These are phyloP conservation scores for Parauchenoglanis punctatus DNA, from an alignment of 2,797 vertebrate genomes.

Conservation along the genomic window DNA sequence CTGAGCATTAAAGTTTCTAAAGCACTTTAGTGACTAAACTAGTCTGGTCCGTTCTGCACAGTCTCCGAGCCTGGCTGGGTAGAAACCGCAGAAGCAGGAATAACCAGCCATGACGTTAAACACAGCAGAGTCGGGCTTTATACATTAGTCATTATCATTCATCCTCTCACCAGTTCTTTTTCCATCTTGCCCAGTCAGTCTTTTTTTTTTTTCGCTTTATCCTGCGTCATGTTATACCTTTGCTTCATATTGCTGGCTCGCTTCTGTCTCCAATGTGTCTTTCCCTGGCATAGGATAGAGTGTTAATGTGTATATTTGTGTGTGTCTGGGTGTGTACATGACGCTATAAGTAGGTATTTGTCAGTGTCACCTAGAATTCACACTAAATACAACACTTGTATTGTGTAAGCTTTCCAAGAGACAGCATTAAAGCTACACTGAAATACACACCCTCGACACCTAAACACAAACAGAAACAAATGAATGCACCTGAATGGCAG, in stretches of 20 bases:
- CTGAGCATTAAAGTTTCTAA: background rate
- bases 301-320: background rate
- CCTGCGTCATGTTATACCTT: background rate
- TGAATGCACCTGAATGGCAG: background rate
- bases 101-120: constrained; percentile 9
- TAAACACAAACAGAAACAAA: constrained; percentile 2
- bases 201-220: background rate
- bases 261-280: background rate
- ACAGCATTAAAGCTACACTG: background rate
- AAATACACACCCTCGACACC: background rate
- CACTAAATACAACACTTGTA: background rate
- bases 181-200: background rate
- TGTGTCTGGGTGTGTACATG: background rate
- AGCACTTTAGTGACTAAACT: constrained; percentile 4
- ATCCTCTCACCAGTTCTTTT: background rate
- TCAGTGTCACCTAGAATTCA: constrained; percentile 3
- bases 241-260: background rate
- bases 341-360: constrained; percentile 5
- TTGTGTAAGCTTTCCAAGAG: background rate
- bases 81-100: background rate
- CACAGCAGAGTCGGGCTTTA: background rate
- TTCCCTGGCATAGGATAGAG: background rate
- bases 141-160: constrained; percentile 2
- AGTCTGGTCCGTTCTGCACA: background rate
- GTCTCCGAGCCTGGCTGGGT: background rate